Conservation (phyloP, 2,888 invertebrate species). For the Ectobius pallidus region DNA sequence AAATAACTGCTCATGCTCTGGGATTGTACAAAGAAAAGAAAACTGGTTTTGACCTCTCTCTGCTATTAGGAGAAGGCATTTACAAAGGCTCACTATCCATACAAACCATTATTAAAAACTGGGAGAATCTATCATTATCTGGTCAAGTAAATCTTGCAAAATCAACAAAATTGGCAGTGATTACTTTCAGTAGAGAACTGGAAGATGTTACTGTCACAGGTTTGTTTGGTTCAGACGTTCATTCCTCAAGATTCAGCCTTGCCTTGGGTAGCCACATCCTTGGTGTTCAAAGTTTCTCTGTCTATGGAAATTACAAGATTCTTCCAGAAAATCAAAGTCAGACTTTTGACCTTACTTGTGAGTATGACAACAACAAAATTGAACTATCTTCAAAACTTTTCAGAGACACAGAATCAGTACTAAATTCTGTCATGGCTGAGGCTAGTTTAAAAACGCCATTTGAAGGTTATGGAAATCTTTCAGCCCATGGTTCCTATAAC, state of each 20-base stretch:
- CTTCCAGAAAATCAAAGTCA: neutral
- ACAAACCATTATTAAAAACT: conserved; percentile 44
- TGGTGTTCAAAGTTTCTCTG: conserved; percentile 6
- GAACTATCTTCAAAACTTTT: conserved; percentile 22
- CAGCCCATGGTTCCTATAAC: neutral
- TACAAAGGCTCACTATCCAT: conserved; percentile 41
- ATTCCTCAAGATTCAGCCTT: conserved; percentile 11
- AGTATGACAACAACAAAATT: conserved; percentile 1
- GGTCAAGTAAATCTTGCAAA: conserved; percentile 44
- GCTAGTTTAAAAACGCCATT: conserved; percentile 26
- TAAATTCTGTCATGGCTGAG: conserved; percentile 12
- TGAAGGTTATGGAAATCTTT: conserved; percentile 12
- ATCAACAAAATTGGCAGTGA: conserved; percentile 37
- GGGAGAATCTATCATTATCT: conserved; percentile 41
- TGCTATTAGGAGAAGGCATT: neutral
- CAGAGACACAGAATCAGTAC: neutral
- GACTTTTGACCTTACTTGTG: neutral
- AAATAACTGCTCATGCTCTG: conserved; percentile 25
- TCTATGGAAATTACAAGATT: conserved; percentile 7
- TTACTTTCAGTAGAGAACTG: conserved; percentile 17
- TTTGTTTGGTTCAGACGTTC: neutral
- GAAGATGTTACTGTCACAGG: conserved; percentile 6
- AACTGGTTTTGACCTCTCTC: conserved; percentile 16
- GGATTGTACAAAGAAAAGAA: conserved; percentile 1
- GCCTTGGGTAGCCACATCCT: conserved; percentile 23